These are phyloP conservation scores for Lissonota sp. DNA, from an alignment of 2,888 invertebrate genomes.

Conservation along the genomic window DNA sequence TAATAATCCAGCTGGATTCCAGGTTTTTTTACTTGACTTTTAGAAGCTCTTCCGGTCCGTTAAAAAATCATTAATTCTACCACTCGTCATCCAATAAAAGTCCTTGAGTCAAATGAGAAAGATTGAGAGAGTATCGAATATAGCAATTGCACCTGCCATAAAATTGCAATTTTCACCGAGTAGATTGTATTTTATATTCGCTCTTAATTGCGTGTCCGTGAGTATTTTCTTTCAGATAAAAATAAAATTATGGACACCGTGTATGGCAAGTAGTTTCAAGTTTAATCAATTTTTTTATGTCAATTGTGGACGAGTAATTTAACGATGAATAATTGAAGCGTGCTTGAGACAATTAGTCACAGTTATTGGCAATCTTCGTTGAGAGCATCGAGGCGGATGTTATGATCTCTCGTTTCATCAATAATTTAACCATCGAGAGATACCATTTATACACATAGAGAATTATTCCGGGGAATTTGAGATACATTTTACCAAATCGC, in stretches of 20 bases:
- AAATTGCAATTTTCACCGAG: conserved; percentile 47
- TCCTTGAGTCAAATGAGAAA: conserved; percentile 33
- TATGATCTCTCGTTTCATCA: conserved; percentile 24
- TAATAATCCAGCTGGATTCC: too few species aligned
- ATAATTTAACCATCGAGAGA: conserved; percentile 39
- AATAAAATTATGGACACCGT: too few species aligned
- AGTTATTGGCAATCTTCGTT: conserved; percentile 44
- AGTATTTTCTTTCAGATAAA: too few species aligned
- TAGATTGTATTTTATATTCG: conserved; percentile 29
- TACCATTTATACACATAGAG: conserved; percentile 25
- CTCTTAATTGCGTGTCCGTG: too few species aligned
- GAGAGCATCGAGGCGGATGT: conserved; percentile 11
- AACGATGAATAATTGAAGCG: conserved; percentile 28
- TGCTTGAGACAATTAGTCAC: conserved; percentile 38
- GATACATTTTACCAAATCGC: too few species aligned
- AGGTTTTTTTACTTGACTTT: conserved; percentile 36
- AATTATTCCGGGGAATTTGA: too few species aligned
- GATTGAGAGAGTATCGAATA: conserved; percentile 17
- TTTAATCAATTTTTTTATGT: conserved; percentile 33
- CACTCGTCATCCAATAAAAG: conserved; percentile 60
- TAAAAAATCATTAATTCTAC: conserved; percentile 65
- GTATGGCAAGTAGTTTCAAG: not conserved
- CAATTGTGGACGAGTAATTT: conserved; percentile 10
- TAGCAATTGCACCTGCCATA: conserved; percentile 35
- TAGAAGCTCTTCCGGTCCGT: conserved; percentile 40